Percentiles rank a stretch among this genome's conserved stretches.
phyloP scores from a whole-genome alignment of 2,797 vertebrate species.

The Manis pentadactyla region DNA sequence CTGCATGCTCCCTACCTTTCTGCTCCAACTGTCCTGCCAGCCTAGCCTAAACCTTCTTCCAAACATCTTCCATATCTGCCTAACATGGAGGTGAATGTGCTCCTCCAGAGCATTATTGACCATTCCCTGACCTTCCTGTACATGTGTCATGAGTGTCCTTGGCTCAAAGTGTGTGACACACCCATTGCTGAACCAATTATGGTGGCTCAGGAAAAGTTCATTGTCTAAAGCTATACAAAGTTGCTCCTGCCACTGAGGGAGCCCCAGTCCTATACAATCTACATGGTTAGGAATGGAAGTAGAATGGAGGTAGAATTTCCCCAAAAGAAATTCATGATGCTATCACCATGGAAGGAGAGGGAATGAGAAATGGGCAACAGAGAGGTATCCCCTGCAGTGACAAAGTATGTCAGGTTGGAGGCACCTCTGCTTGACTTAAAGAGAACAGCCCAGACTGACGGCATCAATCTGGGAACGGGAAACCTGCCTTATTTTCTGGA shows the following conservation, averaged over 20 bases:
- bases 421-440: not conserved
- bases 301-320: not conserved
- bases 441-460: not conserved
- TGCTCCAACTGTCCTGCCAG: not conserved
- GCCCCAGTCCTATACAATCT: not conserved
- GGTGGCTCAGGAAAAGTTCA: not conserved
- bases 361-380: not conserved
- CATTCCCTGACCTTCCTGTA: not conserved
- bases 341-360: not conserved
- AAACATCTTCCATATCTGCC: not conserved
- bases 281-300: not conserved
- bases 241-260: not conserved
- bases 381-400: not conserved
- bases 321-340: not conserved
- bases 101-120: not conserved
- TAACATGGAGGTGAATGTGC: not conserved
- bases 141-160: not conserved
- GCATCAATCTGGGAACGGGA: not conserved
- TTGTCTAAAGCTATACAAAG: not conserved
- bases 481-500: not conserved
- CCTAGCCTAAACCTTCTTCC: not conserved
- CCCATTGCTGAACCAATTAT: not conserved
- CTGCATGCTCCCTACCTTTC: not conserved
- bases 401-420: not conserved
- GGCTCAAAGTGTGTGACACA: not conserved